Base-by-base conservation (phyloP, 2,797 vertebrate genomes). In the Semaprochilodus insignis region DNA sequence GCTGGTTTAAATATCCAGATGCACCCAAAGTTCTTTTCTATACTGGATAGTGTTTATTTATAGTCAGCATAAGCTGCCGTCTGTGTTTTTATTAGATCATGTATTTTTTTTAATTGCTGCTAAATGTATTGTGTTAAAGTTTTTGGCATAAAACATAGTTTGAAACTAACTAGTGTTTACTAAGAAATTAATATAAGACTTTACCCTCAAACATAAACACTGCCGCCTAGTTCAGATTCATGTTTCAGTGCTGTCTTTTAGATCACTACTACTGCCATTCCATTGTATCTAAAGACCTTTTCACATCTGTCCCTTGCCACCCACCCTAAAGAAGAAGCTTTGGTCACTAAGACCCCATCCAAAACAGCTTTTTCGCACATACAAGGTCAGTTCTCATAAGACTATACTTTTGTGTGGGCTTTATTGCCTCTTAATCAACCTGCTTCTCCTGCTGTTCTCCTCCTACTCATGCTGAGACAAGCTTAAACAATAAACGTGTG, bases 361-460 rank as follows among this genome's bases (percentile, higher is more conserved):
- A 72, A 63, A 78, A 65, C 57, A 72, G 73, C n/a, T n/a, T n/a
- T n/a, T 31, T 31, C 31, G 3, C 31, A 31, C 31, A 31, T 31
- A 51, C 54, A 10, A 60, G 71, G 71, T 83, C 71, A 54, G 71
- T 2, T 40, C 6, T 17, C 59, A 66, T 63, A 51, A 34, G 59
- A 23, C 48, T 3, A 13, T 25, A 15, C n/a, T 77, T 65, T 82
- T 13, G 48, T 14, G 44, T 44, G 57, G 31, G 67, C n/a, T 72
- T 54, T 57, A 6, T 78, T 74, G 59, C 54, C 66, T 74, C 62
- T 54, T 70, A 70, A 80, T 80, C 77, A 79, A 79, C 60, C 70
- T 16, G 15, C 14, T 71, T 10, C 54, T 44, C 54, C 72, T 21
- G 54, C 62, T 44, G 77, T 27, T 75, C 69, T 5, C 60, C 60